A percentile compares a stretch with the other conserved stretches of the same genome.
Conservation (phyloP, 2,888 invertebrate species). For the Sphaeridia pumilis region DNA sequence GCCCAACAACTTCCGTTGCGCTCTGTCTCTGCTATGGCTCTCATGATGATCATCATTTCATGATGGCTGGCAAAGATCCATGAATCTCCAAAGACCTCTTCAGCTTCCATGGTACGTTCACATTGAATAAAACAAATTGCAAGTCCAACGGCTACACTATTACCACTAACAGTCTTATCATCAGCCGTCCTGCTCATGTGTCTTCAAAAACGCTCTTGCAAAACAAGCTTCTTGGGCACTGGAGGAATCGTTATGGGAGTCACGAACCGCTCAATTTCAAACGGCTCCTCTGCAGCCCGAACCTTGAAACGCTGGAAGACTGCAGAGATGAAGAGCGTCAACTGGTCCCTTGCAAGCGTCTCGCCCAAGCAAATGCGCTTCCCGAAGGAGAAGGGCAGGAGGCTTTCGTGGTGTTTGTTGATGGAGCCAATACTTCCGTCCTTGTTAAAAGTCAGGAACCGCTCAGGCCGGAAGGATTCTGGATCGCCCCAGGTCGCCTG, state of each 20-base stretch:
- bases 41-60: too few species aligned
- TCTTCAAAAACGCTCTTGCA: slow-evolving; percentile 10
- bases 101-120: background rate
- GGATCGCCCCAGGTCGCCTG: slow-evolving; percentile 21
- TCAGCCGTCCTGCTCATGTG: too few species aligned
- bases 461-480: slow-evolving; percentile 23
- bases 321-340: slow-evolving; percentile 14
- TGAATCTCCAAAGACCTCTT: too few species aligned
- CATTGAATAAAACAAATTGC: background rate
- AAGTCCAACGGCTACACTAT: background rate
- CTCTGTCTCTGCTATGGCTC: too few species aligned
- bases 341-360: slow-evolving; percentile 15
- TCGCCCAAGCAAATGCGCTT: slow-evolving; percentile 21
- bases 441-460: slow-evolving; percentile 12
- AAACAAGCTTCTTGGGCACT: slow-evolving; percentile 1
- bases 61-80: too few species aligned
- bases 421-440: slow-evolving; percentile 8
- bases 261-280: slow-evolving; percentile 6
- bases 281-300: background rate
- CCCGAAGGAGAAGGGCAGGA: slow-evolving; percentile 21
- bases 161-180: background rate
- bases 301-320: slow-evolving; percentile 16
- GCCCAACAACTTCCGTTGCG: too few species aligned
- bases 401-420: slow-evolving; percentile 11
- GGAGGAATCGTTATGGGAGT: slow-evolving; percentile 7